Conservation (phyloP, 2,113 vertebrate genomes). For the Epinephelus cyanopodus region DNA sequence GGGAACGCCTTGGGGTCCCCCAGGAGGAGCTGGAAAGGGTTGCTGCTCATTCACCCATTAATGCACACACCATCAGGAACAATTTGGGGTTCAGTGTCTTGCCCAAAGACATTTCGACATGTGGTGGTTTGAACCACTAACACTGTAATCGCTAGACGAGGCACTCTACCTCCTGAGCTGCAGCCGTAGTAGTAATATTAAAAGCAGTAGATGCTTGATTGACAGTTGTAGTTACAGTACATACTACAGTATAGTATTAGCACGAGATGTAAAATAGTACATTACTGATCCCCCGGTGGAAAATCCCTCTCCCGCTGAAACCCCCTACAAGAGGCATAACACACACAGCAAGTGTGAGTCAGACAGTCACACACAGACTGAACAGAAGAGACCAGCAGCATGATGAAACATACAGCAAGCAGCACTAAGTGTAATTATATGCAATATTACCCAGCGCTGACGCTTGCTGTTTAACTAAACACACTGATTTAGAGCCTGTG, state of each 20-base stretch:
- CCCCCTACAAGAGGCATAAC: background rate
- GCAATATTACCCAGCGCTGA: slow-evolving; percentile 1
- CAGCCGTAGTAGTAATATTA: background rate
- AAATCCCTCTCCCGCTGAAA: slow-evolving; percentile 2
- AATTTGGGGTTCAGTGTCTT: background rate
- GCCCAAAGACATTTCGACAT: background rate
- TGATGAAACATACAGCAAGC: background rate
- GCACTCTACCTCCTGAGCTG: background rate
- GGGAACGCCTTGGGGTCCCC: too few relatives aligned
- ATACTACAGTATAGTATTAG: background rate
- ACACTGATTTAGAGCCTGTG: slow-evolving; percentile 22
- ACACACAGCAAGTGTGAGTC: background rate
- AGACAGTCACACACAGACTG: background rate
- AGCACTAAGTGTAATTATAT: slow-evolving; percentile 10
- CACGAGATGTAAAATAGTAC: background rate
- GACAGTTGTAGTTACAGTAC: background rate
- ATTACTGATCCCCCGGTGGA: background rate
- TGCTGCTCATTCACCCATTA: too few relatives aligned
- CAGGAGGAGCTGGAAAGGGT: too few relatives aligned
- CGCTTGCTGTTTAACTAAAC: slow-evolving; percentile 31
- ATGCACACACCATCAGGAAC: too few relatives aligned
- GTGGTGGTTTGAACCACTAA: background rate
- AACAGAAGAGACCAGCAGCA: slow-evolving; percentile 6
- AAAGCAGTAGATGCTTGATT: background rate
- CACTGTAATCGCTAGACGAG: background rate